Evolutionary conservation across 2,113 vertebrate genomes (phyloP).

Genomic region (Mormyrus iriodes): DNA sequence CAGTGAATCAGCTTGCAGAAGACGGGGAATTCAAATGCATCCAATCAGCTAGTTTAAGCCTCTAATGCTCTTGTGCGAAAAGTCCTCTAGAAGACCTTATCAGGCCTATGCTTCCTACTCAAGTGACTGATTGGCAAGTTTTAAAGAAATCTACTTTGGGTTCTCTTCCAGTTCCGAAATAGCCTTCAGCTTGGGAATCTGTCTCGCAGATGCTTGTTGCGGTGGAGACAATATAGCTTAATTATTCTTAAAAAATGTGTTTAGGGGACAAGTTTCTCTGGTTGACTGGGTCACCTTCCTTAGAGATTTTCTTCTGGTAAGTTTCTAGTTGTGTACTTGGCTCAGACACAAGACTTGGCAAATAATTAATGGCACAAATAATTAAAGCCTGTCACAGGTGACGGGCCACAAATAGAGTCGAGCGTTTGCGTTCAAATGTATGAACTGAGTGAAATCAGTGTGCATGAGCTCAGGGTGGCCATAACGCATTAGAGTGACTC

Average conservation of each 20-base stretch:
- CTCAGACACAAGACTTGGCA: not conserved
- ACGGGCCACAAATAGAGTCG: not conserved
- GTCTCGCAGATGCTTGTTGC: not conserved
- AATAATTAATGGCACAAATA: not conserved
- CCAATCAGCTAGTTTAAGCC: constrained; percentile 3
- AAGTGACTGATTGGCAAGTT: not conserved
- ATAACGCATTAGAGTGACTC: constrained; percentile 6
- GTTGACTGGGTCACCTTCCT: not conserved
- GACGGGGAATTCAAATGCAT: constrained; percentile 7
- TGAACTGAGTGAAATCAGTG: not conserved
- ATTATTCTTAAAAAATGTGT: not conserved
- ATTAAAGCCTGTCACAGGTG: not conserved
- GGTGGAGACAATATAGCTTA: not conserved
- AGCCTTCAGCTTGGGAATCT: not conserved
- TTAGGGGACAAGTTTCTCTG: not conserved
- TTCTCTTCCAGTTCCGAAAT: not conserved
- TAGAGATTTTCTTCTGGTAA: not conserved
- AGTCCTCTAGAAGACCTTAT: constrained; percentile 1
- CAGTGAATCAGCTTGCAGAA: not conserved
- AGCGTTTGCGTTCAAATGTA: constrained; percentile 9
- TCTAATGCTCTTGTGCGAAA: not conserved
- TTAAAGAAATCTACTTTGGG: not conserved
- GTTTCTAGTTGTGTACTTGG: not conserved
- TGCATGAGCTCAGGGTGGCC: not conserved
- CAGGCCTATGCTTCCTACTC: not conserved